Percentiles rank a stretch among this genome's conserved stretches.
Conservation (phyloP, 2,113 vertebrate genomes). For the Ptilonorhynchus violaceus region DNA sequence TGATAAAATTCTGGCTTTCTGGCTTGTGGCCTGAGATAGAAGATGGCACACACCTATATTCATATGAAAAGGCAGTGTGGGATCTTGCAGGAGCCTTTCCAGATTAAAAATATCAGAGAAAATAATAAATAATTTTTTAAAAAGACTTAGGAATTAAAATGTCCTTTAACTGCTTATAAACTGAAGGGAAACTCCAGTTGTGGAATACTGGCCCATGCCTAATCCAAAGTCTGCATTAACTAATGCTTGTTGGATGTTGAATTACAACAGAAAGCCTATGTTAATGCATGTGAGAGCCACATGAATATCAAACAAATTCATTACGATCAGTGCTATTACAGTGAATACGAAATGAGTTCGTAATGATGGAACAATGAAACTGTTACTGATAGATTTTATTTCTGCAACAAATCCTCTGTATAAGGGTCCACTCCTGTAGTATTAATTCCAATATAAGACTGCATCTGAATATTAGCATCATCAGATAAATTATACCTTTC, state of each 20-base stretch:
- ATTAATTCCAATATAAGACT: constrained; percentile 71
- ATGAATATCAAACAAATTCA: constrained; percentile 84
- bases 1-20: not conserved
- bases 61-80: not conserved
- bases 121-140: not conserved
- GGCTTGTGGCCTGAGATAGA: not conserved
- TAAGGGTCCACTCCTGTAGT: constrained; percentile 69
- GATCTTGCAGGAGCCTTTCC: not conserved
- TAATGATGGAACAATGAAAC: constrained; percentile 81
- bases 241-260: constrained; percentile 77
- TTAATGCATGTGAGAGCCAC: constrained; percentile 75
- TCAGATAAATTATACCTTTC: constrained; percentile 69
- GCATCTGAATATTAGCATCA: constrained; percentile 70
- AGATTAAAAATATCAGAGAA: not conserved
- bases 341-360: constrained; percentile 80
- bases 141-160: not conserved
- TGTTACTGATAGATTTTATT: constrained; percentile 81
- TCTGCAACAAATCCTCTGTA: constrained; percentile 76
- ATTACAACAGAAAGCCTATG: constrained; percentile 75
- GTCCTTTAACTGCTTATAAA: constrained; percentile 1
- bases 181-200: constrained; percentile 24
- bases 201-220: constrained; percentile 28
- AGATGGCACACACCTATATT: not conserved
- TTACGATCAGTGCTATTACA: constrained; percentile 79
- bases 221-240: constrained; percentile 70